Conservation (phyloP, 92 coral and sea anemone species). For the Desmophyllum pertusum region DNA sequence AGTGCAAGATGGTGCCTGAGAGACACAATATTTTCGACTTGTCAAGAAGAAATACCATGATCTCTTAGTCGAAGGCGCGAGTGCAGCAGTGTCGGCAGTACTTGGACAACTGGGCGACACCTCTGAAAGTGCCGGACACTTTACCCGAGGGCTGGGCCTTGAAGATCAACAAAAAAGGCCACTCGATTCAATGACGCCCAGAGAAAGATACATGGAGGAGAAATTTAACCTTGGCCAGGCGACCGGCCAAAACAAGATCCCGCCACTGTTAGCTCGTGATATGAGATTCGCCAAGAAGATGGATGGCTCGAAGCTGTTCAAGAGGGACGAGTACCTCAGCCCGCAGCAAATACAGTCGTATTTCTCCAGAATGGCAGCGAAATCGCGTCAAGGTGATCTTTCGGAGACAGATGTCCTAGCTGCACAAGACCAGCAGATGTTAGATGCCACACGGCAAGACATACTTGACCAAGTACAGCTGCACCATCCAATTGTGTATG, state of each 20-base stretch:
- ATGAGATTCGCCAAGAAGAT: constrained; percentile 55
- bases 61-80: constrained; percentile 40
- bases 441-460: too few relatives aligned
- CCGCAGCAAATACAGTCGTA: constrained; percentile 55
- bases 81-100: constrained; percentile 19
- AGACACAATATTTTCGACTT: constrained; percentile 34
- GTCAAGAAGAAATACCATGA: constrained; percentile 43
- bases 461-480: too few relatives aligned
- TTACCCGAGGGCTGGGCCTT: constrained; percentile 64
- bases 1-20: constrained; percentile 59
- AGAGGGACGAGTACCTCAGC: constrained; percentile 45
- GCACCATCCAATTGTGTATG: too few relatives aligned
- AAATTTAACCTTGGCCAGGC: constrained; percentile 56
- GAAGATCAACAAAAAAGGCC: constrained; percentile 36
- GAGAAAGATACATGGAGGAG: constrained; percentile 40
- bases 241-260: constrained; percentile 66
- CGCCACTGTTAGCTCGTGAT: constrained; percentile 51
- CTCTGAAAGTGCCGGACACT: neutral
- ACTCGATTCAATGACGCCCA: constrained; percentile 53
- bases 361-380: constrained; percentile 63
- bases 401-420: neutral
- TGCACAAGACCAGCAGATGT: too few relatives aligned
- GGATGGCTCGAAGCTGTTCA: constrained; percentile 63
- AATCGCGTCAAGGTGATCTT: constrained; percentile 3
- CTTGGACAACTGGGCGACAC: constrained; percentile 24